Evolutionary conservation across 2,888 invertebrate genomes (phyloP).

Genomic region (Cantharis nigra): DNA sequence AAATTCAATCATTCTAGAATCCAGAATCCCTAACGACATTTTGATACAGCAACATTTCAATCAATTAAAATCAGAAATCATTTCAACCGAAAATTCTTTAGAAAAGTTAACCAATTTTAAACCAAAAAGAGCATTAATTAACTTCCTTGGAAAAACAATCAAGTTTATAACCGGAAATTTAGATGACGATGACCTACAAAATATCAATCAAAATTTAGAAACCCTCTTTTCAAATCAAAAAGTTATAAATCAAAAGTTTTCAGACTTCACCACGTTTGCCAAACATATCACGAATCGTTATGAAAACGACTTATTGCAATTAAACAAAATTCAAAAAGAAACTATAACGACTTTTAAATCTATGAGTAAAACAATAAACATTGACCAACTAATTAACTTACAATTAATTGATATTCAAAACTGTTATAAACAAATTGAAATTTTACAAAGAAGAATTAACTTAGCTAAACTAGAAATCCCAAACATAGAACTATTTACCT

Average conservation of each 20-base stretch:
- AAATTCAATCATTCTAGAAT: too few relatives aligned
- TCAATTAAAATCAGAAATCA: slow-evolving; percentile 29
- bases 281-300: slow-evolving; percentile 25
- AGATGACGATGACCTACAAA: slow-evolving; percentile 23
- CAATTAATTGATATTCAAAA: too few relatives aligned
- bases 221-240: slow-evolving; percentile 19
- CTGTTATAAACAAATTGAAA: too few relatives aligned
- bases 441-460: too few relatives aligned
- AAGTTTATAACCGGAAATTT: slow-evolving; percentile 27
- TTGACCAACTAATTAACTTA: too few relatives aligned
- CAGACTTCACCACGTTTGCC: slow-evolving; percentile 24
- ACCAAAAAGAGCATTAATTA: too few relatives aligned
- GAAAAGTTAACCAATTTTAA: neutral
- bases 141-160: slow-evolving; percentile 12
- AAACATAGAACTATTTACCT: too few relatives aligned
- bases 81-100: neutral
- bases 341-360: too few relatives aligned
- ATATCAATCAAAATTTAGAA: slow-evolving; percentile 25
- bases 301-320: too few relatives aligned
- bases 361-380: too few relatives aligned
- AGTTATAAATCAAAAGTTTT: slow-evolving; percentile 15
- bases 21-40: neutral
- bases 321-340: too few relatives aligned
- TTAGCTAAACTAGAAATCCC: too few relatives aligned
- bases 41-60: slow-evolving; percentile 28